Conservation (phyloP, 2,797 vertebrate genomes). For the Phrynocephalus forsythii region DNA sequence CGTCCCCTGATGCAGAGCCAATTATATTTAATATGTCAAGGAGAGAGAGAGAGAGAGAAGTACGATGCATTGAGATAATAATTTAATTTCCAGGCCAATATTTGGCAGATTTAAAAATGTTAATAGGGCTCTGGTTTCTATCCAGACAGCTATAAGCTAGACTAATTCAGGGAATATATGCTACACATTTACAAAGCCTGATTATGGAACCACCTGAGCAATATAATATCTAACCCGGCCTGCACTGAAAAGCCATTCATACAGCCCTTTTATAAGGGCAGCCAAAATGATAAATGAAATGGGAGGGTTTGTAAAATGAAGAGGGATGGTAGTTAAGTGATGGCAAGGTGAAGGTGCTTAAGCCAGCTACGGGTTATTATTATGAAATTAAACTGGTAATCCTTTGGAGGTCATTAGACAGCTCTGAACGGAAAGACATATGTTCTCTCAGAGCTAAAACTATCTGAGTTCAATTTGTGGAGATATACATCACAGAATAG, state of each 20-base stretch:
- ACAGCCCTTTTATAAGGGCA: neutral
- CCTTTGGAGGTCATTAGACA: conserved; percentile 21
- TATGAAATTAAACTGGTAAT: conserved; percentile 24
- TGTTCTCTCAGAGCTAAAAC: conserved; percentile 7
- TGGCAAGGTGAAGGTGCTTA: neutral
- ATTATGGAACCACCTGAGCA: neutral
- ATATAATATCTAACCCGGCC: neutral
- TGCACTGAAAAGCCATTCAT: neutral
- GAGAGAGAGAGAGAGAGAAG: neutral
- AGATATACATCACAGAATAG: conserved; percentile 15
- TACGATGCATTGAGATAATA: neutral
- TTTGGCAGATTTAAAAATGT: conserved; percentile 13
- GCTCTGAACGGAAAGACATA: neutral
- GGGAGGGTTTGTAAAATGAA: neutral
- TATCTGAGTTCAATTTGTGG: conserved; percentile 11
- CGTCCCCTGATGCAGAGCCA: neutral
- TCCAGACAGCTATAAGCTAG: neutral
- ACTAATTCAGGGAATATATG: neutral
- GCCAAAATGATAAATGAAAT: conserved; percentile 30
- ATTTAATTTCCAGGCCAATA: conserved; percentile 12
- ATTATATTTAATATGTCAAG: neutral
- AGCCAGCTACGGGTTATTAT: conserved; percentile 13
- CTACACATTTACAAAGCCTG: conserved; percentile 6
- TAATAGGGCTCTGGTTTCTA: conserved; percentile 4
- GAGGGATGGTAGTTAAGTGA: neutral